A percentile compares a stretch with the other conserved stretches of the same genome.
phyloP scores from a whole-genome alignment of 2,888 invertebrate species.

The Cosmia trapezina region DNA sequence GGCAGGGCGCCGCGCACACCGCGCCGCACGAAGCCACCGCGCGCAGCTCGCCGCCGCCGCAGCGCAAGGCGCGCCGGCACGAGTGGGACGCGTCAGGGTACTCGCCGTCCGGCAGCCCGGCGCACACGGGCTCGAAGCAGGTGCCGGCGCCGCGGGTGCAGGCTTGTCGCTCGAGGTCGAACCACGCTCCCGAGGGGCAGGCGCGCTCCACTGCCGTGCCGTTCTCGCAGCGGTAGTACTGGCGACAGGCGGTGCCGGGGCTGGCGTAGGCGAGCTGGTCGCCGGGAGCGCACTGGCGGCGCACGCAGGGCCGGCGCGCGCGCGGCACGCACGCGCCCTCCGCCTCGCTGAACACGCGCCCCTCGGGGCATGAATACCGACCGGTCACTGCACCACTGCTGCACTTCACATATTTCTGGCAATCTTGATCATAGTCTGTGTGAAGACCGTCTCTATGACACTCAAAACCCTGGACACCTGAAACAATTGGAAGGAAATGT shows the following conservation, averaged over 20 bases:
- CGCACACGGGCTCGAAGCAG: constrained; percentile 91
- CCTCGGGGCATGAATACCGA: constrained; percentile 82
- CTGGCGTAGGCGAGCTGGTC: constrained; percentile 87
- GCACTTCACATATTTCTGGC: constrained; percentile 87
- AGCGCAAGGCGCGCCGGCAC: constrained; percentile 88
- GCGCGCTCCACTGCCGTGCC: constrained; percentile 85
- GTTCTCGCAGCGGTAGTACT: constrained; percentile 90
- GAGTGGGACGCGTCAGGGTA: constrained; percentile 91
- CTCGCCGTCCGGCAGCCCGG: constrained; percentile 89
- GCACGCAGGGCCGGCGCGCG: constrained; percentile 80
- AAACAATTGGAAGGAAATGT: constrained; percentile 53
- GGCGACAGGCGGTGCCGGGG: constrained; percentile 90
- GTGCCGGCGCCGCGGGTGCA: constrained; percentile 89
- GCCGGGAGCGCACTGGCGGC: constrained; percentile 79
- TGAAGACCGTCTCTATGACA: constrained; percentile 85
- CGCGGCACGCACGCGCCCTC: constrained; percentile 84
- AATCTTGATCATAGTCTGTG: constrained; percentile 85
- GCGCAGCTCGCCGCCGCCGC: constrained; percentile 85
- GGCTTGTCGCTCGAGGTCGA: constrained; percentile 89
- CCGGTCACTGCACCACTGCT: constrained; percentile 74
- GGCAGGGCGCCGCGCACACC: constrained; percentile 77
- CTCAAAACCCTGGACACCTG: constrained; percentile 76
- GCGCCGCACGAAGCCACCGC: constrained; percentile 80
- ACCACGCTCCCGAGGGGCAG: constrained; percentile 90
- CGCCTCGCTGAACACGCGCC: constrained; percentile 84